A percentile compares a stretch with the other conserved stretches of the same genome.
Evolutionary conservation across 2,113 vertebrate genomes (phyloP).

Genomic region (Eclectus roratus): DNA sequence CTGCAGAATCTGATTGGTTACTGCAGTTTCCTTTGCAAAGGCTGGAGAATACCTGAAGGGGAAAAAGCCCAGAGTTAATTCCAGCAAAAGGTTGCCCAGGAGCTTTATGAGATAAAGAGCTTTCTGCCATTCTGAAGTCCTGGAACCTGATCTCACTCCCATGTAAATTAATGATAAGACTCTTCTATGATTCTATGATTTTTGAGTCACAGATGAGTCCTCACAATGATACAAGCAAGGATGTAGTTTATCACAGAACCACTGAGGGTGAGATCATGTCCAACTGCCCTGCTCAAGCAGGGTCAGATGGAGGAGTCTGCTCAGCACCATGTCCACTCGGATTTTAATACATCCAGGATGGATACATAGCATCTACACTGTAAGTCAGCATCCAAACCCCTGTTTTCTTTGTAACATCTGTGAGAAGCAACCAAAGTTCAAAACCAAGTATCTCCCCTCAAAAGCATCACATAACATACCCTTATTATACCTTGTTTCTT

Average conservation of each 20-base stretch:
- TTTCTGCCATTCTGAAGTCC: slow-evolving; percentile 26
- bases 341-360: neutral
- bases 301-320: neutral
- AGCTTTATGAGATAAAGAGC: slow-evolving; percentile 10
- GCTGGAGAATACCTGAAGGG: slow-evolving; percentile 35
- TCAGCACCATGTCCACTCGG: rapidly evolving
- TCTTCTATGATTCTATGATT: neutral
- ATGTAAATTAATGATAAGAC: neutral
- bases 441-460: neutral
- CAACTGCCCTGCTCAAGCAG: neutral
- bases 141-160: neutral
- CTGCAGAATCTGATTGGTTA: slow-evolving; percentile 55
- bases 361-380: neutral
- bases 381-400: neutral
- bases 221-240: neutral
- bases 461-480: neutral
- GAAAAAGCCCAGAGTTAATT: slow-evolving; percentile 43
- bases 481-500: neutral
- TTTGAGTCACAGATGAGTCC: neutral
- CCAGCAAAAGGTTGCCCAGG: slow-evolving; percentile 28
- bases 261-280: neutral
- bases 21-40: slow-evolving; percentile 45
- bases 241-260: neutral
- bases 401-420: neutral
- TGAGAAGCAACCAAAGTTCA: neutral